These are phyloP conservation scores for Prinia subflava DNA, from an alignment of 2,113 vertebrate genomes.

Conservation along the genomic window DNA sequence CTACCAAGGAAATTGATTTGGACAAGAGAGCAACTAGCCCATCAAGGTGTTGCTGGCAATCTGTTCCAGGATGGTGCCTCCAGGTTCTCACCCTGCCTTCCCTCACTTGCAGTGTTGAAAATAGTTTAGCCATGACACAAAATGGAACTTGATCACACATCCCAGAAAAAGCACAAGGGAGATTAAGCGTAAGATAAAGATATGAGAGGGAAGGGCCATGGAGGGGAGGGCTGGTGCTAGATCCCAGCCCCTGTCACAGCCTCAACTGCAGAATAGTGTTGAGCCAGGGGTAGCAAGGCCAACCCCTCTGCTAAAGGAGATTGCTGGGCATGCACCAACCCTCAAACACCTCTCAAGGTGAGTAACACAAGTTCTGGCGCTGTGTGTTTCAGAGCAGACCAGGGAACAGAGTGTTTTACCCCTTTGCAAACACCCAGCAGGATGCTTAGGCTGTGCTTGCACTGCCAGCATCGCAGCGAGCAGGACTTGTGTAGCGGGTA, in stretches of 20 bases:
- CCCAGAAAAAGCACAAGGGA: not conserved
- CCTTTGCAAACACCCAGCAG: not conserved
- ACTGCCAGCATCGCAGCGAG: not conserved
- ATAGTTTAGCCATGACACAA: not conserved
- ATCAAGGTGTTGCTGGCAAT: not conserved
- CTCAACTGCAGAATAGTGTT: rapidly evolving
- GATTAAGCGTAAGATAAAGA: not conserved
- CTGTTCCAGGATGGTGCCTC: not conserved
- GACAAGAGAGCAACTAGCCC: not conserved
- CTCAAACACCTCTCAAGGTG: not conserved
- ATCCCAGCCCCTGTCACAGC: not conserved
- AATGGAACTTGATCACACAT: not conserved
- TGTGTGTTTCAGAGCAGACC: not conserved
- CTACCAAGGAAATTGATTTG: not conserved
- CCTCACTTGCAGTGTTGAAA: not conserved
- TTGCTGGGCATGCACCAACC: rapidly evolving
- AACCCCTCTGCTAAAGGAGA: not conserved
- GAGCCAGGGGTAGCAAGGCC: not conserved
- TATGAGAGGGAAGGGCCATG: not conserved
- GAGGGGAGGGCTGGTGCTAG: not conserved
- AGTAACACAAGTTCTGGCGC: not conserved
- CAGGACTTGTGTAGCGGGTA: rapidly evolving
- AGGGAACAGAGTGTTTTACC: not conserved
- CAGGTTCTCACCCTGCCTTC: not conserved
- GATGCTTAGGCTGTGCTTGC: not conserved